phyloP scores from a whole-genome alignment of 1,140 invertebrate species.

The Dendroctonus valens region DNA sequence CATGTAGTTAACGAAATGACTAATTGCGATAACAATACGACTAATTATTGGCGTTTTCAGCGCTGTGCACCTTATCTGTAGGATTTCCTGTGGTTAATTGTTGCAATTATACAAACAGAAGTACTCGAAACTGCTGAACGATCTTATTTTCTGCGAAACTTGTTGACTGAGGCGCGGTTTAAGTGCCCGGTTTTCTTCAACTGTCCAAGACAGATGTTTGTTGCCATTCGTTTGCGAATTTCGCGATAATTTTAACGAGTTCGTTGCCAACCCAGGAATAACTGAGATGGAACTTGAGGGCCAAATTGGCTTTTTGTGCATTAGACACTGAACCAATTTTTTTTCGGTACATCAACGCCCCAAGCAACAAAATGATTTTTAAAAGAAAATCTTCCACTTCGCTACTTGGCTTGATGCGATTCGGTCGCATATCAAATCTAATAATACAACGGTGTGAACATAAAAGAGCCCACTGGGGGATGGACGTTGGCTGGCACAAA shows the following conservation, averaged over 20 bases:
- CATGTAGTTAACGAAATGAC: background rate
- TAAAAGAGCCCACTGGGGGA: background rate
- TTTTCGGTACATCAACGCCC: no score
- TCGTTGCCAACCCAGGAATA: no score
- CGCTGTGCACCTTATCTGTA: slow-evolving; percentile 15
- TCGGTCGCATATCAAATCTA: no score
- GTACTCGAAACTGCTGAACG: slow-evolving; percentile 13
- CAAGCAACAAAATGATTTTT: no score
- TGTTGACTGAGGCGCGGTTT: slow-evolving; percentile 2
- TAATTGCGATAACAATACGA: slow-evolving; percentile 2
- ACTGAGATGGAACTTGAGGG: no score
- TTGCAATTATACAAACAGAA: slow-evolving; percentile 23
- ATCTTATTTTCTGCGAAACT: slow-evolving; percentile 10
- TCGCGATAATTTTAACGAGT: background rate
- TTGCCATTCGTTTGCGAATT: slow-evolving; percentile 5
- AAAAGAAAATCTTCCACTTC: no score
- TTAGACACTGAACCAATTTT: no score
- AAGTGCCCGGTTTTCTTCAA: slow-evolving; percentile 7
- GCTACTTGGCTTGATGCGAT: no score
- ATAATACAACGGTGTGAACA: background rate
- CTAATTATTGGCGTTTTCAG: slow-evolving; percentile 20
- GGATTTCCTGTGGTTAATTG: slow-evolving; percentile 25
- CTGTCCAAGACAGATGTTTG: slow-evolving; percentile 8
- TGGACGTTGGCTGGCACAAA: background rate
- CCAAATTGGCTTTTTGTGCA: no score